Percentiles rank a stretch among this genome's conserved stretches.
Conservation (phyloP, 2,888 invertebrate species). For the Sisyra terminalis region DNA sequence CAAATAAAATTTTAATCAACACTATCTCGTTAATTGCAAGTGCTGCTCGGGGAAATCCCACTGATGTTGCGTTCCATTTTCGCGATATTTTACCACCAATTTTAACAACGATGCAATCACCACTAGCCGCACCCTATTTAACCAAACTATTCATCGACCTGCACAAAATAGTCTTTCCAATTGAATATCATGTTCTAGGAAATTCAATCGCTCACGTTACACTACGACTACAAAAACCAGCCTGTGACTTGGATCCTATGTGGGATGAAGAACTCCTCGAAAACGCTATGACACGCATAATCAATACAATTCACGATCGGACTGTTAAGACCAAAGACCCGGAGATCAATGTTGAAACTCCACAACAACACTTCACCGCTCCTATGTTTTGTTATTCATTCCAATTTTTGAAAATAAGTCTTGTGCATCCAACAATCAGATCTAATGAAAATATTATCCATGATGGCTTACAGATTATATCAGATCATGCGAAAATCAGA, state of each 20-base stretch:
- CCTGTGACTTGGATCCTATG: slow-evolving; percentile 56
- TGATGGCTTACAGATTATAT: slow-evolving; percentile 45
- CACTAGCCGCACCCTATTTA: slow-evolving; percentile 56
- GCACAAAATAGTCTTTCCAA: slow-evolving; percentile 35
- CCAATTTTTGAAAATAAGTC: slow-evolving; percentile 51
- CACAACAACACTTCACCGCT: slow-evolving; percentile 36
- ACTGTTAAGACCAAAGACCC: slow-evolving; percentile 26
- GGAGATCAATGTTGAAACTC: slow-evolving; percentile 14
- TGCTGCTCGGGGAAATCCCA: slow-evolving; percentile 34
- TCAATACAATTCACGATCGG: slow-evolving; percentile 36
- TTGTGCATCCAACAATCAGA: slow-evolving; percentile 28
- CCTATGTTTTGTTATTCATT: slow-evolving; percentile 74
- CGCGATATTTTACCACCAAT: slow-evolving; percentile 37
- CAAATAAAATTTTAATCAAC: slow-evolving; percentile 29
- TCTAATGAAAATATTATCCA: slow-evolving; percentile 38
- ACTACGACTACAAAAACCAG: slow-evolving; percentile 57
- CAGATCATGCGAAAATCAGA: slow-evolving; percentile 53
- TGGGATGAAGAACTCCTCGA: slow-evolving; percentile 60
- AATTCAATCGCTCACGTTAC: slow-evolving; percentile 53
- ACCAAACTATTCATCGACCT: slow-evolving; percentile 43
- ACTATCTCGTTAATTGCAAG: slow-evolving; percentile 31
- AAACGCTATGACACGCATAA: slow-evolving; percentile 42
- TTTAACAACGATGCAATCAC: slow-evolving; percentile 51
- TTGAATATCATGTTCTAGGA: slow-evolving; percentile 29
- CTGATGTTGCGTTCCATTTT: slow-evolving; percentile 33